Evolutionary conservation across 2,797 vertebrate species (phyloP).

Genomic region (Zenarchopterus dispar): DNA sequence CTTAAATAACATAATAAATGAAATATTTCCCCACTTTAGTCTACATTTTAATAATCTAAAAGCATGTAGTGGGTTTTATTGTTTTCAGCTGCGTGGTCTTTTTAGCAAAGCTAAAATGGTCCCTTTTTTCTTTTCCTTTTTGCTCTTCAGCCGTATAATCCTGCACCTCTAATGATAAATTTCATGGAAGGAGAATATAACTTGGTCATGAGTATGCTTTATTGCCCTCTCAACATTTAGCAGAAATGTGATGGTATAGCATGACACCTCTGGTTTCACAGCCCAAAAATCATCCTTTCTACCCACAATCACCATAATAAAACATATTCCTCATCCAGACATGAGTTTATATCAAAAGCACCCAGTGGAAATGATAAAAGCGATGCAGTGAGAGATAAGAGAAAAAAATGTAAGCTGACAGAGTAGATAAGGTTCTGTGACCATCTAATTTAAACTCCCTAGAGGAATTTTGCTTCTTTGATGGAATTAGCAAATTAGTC

Average conservation of each 20-base stretch:
- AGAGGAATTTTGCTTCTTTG: constrained; percentile 32
- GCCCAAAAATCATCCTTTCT: not conserved
- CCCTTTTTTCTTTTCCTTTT: too few relatives aligned
- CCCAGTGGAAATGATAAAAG: not conserved
- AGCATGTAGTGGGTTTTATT: too few relatives aligned
- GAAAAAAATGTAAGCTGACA: constrained; percentile 6
- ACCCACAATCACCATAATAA: not conserved
- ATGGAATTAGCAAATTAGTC: constrained; percentile 46
- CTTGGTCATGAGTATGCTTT: too few relatives aligned
- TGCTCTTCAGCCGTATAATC: too few relatives aligned
- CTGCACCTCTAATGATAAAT: too few relatives aligned
- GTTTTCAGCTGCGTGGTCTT: too few relatives aligned
- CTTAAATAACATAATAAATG: too few relatives aligned
- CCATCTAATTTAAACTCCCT: constrained; percentile 42
- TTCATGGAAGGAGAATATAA: too few relatives aligned
- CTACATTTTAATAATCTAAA: too few relatives aligned
- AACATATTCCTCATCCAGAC: not conserved
- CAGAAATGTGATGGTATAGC: not conserved
- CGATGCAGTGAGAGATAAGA: not conserved
- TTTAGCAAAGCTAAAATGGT: too few relatives aligned
- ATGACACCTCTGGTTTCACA: not conserved
- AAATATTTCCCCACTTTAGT: too few relatives aligned
- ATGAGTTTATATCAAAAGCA: not conserved
- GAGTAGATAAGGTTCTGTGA: constrained; percentile 27
- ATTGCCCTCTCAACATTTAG: too few relatives aligned